Percentiles rank a stretch among this genome's conserved stretches.
Conservation (phyloP, 2,888 invertebrate species). For the Cosmia pyralina region DNA sequence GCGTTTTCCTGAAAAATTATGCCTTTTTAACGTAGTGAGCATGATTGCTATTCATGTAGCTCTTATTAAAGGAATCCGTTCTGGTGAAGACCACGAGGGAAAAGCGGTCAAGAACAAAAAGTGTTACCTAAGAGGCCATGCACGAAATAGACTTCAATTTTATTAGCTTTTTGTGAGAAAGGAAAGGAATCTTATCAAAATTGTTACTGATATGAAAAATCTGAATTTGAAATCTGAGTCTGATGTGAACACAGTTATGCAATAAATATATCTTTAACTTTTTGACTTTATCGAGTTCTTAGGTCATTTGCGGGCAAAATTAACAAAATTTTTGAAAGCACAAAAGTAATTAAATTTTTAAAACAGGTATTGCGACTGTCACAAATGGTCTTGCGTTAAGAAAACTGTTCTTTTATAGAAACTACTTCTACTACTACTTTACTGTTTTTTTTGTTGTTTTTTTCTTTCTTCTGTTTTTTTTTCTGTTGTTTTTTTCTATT, state of each 20-base stretch:
- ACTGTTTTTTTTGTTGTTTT: too few species aligned
- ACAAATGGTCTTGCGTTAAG: neutral
- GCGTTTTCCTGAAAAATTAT: slow-evolving; percentile 78
- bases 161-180: neutral
- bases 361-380: too few species aligned
- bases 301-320: neutral
- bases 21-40: slow-evolving; percentile 28
- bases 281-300: too few species aligned
- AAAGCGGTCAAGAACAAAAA: slow-evolving; percentile 4
- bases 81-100: slow-evolving; percentile 4
- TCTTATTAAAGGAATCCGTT: slow-evolving; percentile 12
- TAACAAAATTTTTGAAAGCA: neutral
- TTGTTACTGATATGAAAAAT: neutral
- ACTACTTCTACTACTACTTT: too few species aligned
- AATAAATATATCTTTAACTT: too few species aligned
- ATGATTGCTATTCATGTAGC: slow-evolving; percentile 14
- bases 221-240: too few species aligned
- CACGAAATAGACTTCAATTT: neutral
- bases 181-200: neutral
- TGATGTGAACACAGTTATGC: too few species aligned
- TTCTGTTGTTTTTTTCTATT: too few species aligned
- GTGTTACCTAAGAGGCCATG: slow-evolving; percentile 1
- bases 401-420: neutral
- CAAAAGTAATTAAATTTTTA: too few species aligned
- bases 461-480: too few species aligned